Evolutionary conservation across 2,888 invertebrate genomes (phyloP), one percentile per base, ranked within the genome.

Genomic region (Papilio demoleus): DNA sequence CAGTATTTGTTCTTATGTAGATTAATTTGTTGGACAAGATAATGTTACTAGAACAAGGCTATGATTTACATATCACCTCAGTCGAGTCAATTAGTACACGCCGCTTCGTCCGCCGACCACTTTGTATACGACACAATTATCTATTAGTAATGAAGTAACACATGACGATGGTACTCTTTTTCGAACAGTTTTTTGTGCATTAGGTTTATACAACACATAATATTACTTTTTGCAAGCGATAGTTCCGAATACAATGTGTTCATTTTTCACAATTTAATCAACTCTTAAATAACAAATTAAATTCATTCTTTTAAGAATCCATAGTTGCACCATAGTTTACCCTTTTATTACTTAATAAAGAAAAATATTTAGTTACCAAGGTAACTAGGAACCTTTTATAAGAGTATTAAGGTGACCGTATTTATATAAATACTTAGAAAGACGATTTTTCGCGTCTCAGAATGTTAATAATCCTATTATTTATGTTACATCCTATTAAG

Each of bases 71-170:
- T 60, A 24, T 40, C n/a, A 12, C 8, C 9, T 31, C 14, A 53
- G 14, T 40, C 0, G 4, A 11, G 8, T 24, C 60, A 24, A 22
- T 60, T 60, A 60, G 40, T 60, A 40, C 24, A 38, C 19, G n/a
- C 60, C 38, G 27, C 40, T 60, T 60, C 24, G 24, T n/a, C 40
- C 24, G 19, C 17, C 36, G 36, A 24, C 50, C 50, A 64, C 63
- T 50, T 64, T 64, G 63, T 38, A 64, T 36, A 64, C 63, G 63
- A 53, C 63, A 53, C 24, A 17, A n/a, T 50, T 50, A 53, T 50
- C 63, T 6, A 12, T 22, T 31, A 34, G 34, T 53, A 19, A 14
- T 24, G 38, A 38, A 64, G 24, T 64, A 14, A 12, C 1, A 24
- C 24, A 17, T 64, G 47, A 47, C 19, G 11, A 9, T 22, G 8